Percentiles rank a stretch among this genome's conserved stretches.
These are phyloP conservation scores for Octopus sinensis DNA, from an alignment of 1,140 invertebrate genomes.

Conservation along the genomic window DNA sequence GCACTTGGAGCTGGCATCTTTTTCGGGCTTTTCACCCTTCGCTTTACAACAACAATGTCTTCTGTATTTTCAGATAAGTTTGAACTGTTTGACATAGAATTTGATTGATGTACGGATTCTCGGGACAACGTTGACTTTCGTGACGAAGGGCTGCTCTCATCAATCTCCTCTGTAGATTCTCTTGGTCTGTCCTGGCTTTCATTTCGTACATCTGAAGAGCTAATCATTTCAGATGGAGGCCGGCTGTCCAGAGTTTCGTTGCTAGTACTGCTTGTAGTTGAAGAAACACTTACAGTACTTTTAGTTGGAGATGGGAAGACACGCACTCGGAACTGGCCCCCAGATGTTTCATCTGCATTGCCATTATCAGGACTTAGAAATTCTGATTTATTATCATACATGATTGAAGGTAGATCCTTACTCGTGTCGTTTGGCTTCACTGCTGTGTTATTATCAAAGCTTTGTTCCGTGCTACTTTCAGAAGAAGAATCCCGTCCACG, in stretches of 20 bases:
- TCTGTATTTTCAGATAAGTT: conserved; percentile 7
- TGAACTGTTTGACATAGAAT: conserved; percentile 6
- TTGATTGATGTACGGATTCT: not conserved
- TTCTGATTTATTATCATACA: not conserved
- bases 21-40: conserved; percentile 44
- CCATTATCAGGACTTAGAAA: not conserved
- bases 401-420: not conserved
- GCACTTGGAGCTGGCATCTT: conserved; percentile 30
- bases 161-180: not conserved
- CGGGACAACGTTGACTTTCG: conserved; percentile 6
- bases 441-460: conserved; percentile 16
- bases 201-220: not conserved
- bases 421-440: not conserved
- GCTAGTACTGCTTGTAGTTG: conserved; percentile 7
- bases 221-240: not conserved
- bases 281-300: conserved; percentile 5
- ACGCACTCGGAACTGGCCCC: conserved; percentile 8
- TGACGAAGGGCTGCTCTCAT: conserved; percentile 1
- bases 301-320: conserved; percentile 6
- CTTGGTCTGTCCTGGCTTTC: not conserved
- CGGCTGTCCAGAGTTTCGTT: not conserved
- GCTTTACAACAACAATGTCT: conserved; percentile 25
- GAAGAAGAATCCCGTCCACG: conserved; percentile 38
- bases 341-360: not conserved
- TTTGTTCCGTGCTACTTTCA: conserved; percentile 11